Conservation (phyloP, 2,888 invertebrate genomes). For the Rosalia funebris region DNA sequence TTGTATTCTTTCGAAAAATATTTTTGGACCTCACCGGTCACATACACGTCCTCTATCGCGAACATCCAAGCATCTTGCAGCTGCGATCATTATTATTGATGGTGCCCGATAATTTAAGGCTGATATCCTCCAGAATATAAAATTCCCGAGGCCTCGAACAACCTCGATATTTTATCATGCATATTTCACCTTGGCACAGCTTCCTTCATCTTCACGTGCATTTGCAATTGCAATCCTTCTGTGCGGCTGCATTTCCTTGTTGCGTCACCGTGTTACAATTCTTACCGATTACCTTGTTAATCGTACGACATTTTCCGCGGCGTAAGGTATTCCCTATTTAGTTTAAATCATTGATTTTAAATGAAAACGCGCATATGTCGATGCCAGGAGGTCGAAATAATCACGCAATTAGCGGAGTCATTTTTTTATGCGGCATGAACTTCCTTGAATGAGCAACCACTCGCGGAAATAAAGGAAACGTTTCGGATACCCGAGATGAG, state of each 20-base stretch:
- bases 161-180: constrained; percentile 49
- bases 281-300: constrained; percentile 44
- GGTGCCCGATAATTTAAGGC: too few species aligned
- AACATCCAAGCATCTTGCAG: too few species aligned
- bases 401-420: constrained; percentile 32
- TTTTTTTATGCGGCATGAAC: too few species aligned
- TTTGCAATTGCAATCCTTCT: constrained; percentile 38
- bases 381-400: constrained; percentile 38
- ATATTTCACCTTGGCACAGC: constrained; percentile 52
- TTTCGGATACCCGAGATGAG: too few species aligned
- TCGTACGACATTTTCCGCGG: constrained; percentile 29
- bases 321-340: constrained; percentile 30
- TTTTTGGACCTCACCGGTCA: too few species aligned
- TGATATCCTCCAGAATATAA: constrained; percentile 45
- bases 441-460: too few species aligned
- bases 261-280: constrained; percentile 53
- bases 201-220: constrained; percentile 54
- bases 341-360: constrained; percentile 28
- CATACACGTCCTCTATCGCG: too few species aligned
- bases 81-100: too few species aligned
- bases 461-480: too few species aligned
- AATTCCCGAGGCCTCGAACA: constrained; percentile 39
- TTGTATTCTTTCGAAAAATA: too few species aligned
- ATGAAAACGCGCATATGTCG: constrained; percentile 28
- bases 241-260: constrained; percentile 51